phyloP scores from a whole-genome alignment of 1,140 invertebrate genomes.

The Scaptomyza hsui region DNA sequence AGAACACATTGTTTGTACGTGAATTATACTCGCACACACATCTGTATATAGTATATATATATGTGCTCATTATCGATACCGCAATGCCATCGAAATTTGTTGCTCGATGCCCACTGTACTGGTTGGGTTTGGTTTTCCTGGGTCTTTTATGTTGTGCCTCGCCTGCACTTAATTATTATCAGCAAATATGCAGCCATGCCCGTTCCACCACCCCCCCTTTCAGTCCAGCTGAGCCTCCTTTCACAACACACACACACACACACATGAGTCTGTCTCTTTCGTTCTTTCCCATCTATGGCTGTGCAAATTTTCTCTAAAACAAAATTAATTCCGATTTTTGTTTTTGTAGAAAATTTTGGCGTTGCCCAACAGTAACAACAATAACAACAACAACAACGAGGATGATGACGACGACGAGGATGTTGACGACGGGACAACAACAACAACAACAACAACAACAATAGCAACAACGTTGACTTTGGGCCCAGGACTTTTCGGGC shows the following conservation, averaged over 20 bases:
- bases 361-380: conserved; percentile 70
- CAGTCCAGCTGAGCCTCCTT: not conserved
- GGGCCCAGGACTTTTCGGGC: conserved; percentile 29
- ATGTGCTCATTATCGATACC: conserved; percentile 73
- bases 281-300: not conserved
- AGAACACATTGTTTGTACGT: conserved; percentile 13
- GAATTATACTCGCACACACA: conserved; percentile 19
- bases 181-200: conserved; percentile 76
- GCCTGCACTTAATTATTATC: conserved; percentile 82
- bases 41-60: conserved; percentile 4
- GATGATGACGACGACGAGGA: conserved; percentile 42
- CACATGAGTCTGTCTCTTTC: conserved; percentile 1
- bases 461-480: conserved; percentile 29
- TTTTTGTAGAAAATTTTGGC: conserved; percentile 81
- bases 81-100: conserved; percentile 42
- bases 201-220: not conserved
- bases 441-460: conserved; percentile 24
- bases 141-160: conserved; percentile 74
- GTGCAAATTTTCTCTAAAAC: conserved; percentile 80
- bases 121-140: not conserved
- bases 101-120: not conserved
- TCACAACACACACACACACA: conserved; percentile 7
- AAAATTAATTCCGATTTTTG: conserved; percentile 82
- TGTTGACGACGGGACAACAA: conserved; percentile 12
- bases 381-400: conserved; percentile 33